Base-by-base conservation (phyloP, 1,140 invertebrate genomes). In the Bombus confusus region DNA sequence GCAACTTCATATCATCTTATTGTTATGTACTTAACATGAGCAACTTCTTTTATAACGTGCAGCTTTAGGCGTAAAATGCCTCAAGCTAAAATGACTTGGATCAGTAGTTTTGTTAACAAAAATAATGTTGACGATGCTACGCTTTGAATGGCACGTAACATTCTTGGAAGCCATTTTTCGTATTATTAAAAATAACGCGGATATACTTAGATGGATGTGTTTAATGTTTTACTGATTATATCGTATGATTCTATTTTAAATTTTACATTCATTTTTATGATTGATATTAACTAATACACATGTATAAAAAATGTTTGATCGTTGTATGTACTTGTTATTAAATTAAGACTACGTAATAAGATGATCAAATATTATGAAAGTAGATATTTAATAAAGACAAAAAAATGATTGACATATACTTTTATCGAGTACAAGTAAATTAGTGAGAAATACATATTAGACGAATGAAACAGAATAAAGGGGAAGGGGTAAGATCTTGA, bases 401-500 rank as follows among this genome's bases (percentile, higher is more conserved):
- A 39, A 39, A 71, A 39, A 39, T 25, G 10, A 34, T 15, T 6
- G 9, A 37, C 6, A 25, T 37, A 37, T 68, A 37, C n/a, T 47
- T 31, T 10, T n/a, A 41, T n/a, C 1, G 4, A 37, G 25, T 37
- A 37, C 3, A 59, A 15, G 22, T 71, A 85, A 77, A 87, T 87
- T 47, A 80, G 31, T 64, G 66, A 77, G 64, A 85, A 87, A 76
- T 80, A 79, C 57, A 52, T 62, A 31, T 72, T 52, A 76, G 28
- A 66, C 75, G 37, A 76, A 72, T 22, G 59, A 73, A 57, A 64
- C 57, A 77, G 22, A 43, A 76, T 64, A 78, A 78, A 72, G 43
- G 47, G 57, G 89, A 81, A 91, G 90, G 90, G 90, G 80, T 86
- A 81, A 69, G 0, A 72, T 39, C 25, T 28, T 18, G 66, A 71